These are phyloP conservation scores for Rhamnusium bicolor DNA, from an alignment of 2,888 invertebrate species.

Conservation along the genomic window DNA sequence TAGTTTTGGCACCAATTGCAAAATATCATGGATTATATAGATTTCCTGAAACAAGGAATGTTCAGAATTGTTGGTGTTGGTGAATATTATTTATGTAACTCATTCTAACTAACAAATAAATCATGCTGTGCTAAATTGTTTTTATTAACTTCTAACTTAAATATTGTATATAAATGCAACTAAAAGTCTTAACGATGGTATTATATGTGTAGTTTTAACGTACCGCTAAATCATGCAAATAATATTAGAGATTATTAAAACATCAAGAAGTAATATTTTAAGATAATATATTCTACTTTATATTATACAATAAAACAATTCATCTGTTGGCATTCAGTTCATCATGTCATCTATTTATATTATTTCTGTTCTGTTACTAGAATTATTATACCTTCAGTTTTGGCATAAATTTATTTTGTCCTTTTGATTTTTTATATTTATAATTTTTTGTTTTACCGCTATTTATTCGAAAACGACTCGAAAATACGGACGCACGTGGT, in stretches of 20 bases:
- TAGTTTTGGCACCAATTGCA: conserved; percentile 8
- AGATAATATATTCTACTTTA: neutral
- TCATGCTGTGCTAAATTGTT: neutral
- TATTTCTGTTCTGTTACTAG: no score
- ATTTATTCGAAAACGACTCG: no score
- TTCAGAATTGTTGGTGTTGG: neutral
- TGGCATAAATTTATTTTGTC: no score
- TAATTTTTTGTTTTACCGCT: no score
- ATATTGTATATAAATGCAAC: neutral
- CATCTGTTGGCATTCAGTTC: neutral
- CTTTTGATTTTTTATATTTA: no score
- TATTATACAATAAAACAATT: neutral
- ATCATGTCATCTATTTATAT: neutral
- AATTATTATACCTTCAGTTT: no score
- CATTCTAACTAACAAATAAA: neutral
- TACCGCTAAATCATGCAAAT: neutral
- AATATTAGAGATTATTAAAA: neutral
- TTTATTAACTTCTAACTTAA: conserved; percentile 5
- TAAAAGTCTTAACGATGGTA: neutral
- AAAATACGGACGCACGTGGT: no score
- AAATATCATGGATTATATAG: conserved; percentile 8
- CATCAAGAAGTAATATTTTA: neutral
- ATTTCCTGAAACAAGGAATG: neutral
- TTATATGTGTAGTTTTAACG: neutral
- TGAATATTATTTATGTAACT: conserved; percentile 2